Conservation (phyloP, 1,140 invertebrate species). For the Choristoneura fumiferana region DNA sequence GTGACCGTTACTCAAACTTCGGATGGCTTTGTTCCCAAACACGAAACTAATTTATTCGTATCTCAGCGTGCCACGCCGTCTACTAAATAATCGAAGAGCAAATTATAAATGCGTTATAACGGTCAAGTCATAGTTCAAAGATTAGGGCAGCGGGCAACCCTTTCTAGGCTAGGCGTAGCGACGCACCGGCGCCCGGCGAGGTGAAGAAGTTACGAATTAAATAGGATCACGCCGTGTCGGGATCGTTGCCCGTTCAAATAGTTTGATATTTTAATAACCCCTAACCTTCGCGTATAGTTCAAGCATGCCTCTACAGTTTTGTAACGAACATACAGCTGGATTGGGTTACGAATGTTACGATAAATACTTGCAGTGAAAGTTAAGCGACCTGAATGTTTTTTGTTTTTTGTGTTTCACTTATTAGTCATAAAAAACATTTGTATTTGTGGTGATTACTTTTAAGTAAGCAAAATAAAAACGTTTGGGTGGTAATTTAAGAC, state of each 20-base stretch:
- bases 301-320: slow-evolving; percentile 13
- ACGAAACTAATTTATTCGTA: slow-evolving; percentile 76
- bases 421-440: no score
- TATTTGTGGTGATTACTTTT: no score
- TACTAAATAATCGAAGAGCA: slow-evolving; percentile 74
- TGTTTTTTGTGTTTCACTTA: no score
- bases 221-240: slow-evolving; percentile 46
- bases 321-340: slow-evolving; percentile 19
- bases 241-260: slow-evolving; percentile 58
- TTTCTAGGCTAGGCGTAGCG: slow-evolving; percentile 50
- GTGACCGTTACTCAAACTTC: slow-evolving; percentile 68
- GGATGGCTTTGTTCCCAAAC: slow-evolving; percentile 72
- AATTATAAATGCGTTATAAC: slow-evolving; percentile 78
- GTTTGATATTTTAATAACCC: slow-evolving; percentile 62
- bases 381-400: no score
- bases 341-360: slow-evolving; percentile 17
- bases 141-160: slow-evolving; percentile 76
- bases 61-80: slow-evolving; percentile 57
- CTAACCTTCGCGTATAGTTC: slow-evolving; percentile 32
- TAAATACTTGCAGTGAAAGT: not conserved
- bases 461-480: no score
- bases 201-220: slow-evolving; percentile 73
- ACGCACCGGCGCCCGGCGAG: slow-evolving; percentile 34
- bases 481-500: slow-evolving; percentile 1
- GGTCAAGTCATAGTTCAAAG: slow-evolving; percentile 78